A percentile compares a stretch with the other conserved stretches of the same genome.
Evolutionary conservation across 2,797 vertebrate species (phyloP).

Genomic region (Acrossocheilus wenchowensis): DNA sequence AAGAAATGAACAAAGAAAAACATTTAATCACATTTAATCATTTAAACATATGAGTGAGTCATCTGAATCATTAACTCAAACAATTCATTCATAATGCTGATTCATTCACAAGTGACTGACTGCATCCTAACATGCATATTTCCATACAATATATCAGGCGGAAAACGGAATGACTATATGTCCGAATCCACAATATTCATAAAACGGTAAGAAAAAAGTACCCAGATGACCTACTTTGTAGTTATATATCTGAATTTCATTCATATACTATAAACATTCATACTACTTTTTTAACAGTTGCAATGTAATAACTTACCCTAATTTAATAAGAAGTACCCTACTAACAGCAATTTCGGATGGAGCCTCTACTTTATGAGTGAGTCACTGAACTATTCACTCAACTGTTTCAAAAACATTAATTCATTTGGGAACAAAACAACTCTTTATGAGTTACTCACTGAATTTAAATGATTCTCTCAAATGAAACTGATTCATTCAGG

Average conservation of each 20-base stretch:
- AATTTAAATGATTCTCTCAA: not conserved
- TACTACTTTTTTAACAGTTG: not conserved
- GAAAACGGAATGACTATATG: not conserved
- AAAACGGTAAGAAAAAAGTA: not conserved
- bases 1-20: constrained; percentile 42
- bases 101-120: not conserved
- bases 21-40: not conserved
- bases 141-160: not conserved
- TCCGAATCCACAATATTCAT: not conserved
- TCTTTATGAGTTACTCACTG: not conserved
- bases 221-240: not conserved
- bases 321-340: too few relatives aligned
- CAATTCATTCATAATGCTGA: not conserved
- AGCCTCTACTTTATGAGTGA: not conserved
- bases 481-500: not conserved
- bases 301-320: not conserved
- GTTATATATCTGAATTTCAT: not conserved
- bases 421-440: not conserved
- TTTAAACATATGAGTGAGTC: not conserved
- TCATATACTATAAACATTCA: not conserved
- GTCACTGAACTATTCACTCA: constrained; percentile 4
- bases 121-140: not conserved
- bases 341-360: not conserved
- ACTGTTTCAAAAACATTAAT: not conserved
- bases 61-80: not conserved